Evolutionary conservation across 2,113 vertebrate genomes (phyloP), one percentile per base, ranked within the genome.

Genomic region (Chloebia gouldiae): DNA sequence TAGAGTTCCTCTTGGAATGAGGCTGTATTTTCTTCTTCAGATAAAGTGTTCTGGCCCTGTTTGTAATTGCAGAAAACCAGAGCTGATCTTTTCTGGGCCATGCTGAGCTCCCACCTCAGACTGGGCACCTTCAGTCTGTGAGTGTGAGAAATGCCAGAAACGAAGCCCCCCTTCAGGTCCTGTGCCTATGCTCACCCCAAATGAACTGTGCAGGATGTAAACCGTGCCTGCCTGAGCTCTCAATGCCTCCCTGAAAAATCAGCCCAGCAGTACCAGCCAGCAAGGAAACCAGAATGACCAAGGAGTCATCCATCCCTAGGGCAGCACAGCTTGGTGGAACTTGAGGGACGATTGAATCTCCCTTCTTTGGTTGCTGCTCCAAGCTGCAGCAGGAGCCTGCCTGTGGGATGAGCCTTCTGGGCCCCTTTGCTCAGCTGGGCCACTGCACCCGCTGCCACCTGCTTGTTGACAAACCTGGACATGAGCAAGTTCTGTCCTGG

Each of bases 401-500:
- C 39, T 45, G 20, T 23, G 33, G 56, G 33, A 30, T 19, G 3
- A 22, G 11, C 37, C 45, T 35, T 17, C 40, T 24, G 45, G 15
- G 16, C 45, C 45, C 33, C 37, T 61, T 27, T 33, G 18, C 5
- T 25, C 35, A 22, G 4, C 33, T 10, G 9, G 22, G 19, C 15
- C 15, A 3, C 24, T 40, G 69, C 50, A 37, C 9, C 40, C 12
- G 6, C 2, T 45, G 44, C 7, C 37, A 59, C 40, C 42, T 33
- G 31, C 37, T 47, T 45, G 9, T 6, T 6, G 60, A 6, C 53
- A 75, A 68, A 77, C 16, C 35, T 78, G 64, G n/a, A 4, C 50
- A 24, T 0, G 0, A 72, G 15, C 3, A 44, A 39, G 11, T 39
- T 50, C 22, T 7, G 1, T 30, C 40, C 39, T 8, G 15, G 30